Conservation (phyloP, 1,140 invertebrate species). For the Bombus affinis region DNA sequence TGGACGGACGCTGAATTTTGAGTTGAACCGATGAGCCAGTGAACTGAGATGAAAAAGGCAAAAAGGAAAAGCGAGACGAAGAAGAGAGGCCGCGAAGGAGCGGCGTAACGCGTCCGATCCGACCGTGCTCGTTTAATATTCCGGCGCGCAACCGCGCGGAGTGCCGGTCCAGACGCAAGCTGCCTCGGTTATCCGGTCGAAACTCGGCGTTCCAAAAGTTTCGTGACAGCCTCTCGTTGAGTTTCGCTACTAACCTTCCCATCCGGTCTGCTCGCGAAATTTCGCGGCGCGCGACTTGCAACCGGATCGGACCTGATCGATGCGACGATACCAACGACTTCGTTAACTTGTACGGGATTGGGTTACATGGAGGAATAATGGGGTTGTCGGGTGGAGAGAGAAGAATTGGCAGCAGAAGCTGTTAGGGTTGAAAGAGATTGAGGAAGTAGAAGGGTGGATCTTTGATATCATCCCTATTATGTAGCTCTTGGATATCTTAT, state of each 20-base stretch:
- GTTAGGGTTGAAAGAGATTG: neutral
- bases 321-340: neutral
- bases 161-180: neutral
- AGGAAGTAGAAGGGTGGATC: neutral
- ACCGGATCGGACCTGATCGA: slow-evolving; percentile 4
- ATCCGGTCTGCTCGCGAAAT: neutral
- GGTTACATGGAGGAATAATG: slow-evolving; percentile 26
- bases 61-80: neutral
- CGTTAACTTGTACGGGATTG: neutral
- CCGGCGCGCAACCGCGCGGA: neutral
- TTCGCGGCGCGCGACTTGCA: neutral
- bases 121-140: slow-evolving; percentile 29
- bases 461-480: neutral
- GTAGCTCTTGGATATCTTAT: neutral
- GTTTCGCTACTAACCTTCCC: neutral
- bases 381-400: neutral
- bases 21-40: slow-evolving; percentile 11
- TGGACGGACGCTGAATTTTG: slow-evolving; percentile 56
- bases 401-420: neutral
- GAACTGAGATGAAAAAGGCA: neutral
- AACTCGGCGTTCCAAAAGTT: neutral
- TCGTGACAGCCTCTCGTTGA: neutral
- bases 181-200: neutral
- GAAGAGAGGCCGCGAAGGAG: neutral
- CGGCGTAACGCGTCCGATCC: neutral